Evolutionary conservation across 2,113 vertebrate genomes (phyloP), one percentile per base, ranked within the genome.

Genomic region (Peromyscus californicus): DNA sequence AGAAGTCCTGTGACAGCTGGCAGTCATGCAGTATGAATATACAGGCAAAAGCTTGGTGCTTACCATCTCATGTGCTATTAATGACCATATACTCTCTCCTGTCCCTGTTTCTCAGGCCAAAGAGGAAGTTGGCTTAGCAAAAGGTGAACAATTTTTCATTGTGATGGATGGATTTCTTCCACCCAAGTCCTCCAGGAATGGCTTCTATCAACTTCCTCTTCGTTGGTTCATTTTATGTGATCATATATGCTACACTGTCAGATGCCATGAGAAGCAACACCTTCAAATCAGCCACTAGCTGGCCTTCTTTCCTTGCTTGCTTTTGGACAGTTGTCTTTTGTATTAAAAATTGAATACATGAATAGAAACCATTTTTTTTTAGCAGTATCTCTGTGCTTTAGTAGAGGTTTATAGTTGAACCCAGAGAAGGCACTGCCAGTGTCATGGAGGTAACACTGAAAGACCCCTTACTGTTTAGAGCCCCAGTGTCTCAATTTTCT

Each of bases 101-200:
- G 86, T 75, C 48, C 12, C 39, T 74, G 15, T 16, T 42, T 91
- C 17, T 76, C 70, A 84, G 22, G 2, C 6, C 74, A 36, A 12
- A 39, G 36, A 80, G 83, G 85, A 96, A 96, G 65, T 74, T 39
- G n/a, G 21, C 42, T 94, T 67, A 94, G 67, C 69, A 93, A 86
- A 86, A 36, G 33, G 10, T 21, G 19, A 61, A 61, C 80, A n/a
- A 39, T n/a, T n/a, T n/a, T n/a, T n/a, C n/a, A n/a, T n/a, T n/a
- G 96, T 59, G 79, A 3, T 82, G 7, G 48, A 16, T 36, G 31
- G 6, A 17, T 79, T 79, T 51, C 13, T 45, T 79, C 31, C 45
- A 75, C 26, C 26, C n/a, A 74, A 9, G 22, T 75, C 72, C 4
- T 75, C n/a, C 39, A 19, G 45, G 76, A 79, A 31, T 17, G 15